Base-by-base conservation (phyloP, 2,113 vertebrate species). In the Stegostoma tigrinum region DNA sequence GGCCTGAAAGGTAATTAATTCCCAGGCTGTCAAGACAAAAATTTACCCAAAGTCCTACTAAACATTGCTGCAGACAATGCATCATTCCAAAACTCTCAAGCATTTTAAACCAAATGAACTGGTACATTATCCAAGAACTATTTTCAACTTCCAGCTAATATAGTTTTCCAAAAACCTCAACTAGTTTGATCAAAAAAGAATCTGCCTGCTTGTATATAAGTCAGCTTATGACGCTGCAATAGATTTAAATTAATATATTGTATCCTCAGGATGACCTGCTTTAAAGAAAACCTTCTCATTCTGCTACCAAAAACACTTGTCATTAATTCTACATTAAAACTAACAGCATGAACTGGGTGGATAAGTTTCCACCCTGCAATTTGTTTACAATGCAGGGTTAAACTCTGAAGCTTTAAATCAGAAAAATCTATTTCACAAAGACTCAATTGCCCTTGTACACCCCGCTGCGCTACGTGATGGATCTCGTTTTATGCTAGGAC, bases 361-460 rank as follows among this genome's bases (percentile, higher is more conserved):
- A 23, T 24, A 94, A 19, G 42, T 70, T 70, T 94, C 48, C 67
- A 70, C 68, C 68, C 72, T 42, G 30, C 72, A 95, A 48, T 48
- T 52, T 70, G 48, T 95, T 95, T 72, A 95, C 42, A 52, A 95
- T 27, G 94, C 68, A 48, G 94, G 24, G 68, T 52, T 48, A 30
- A 19, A 72, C 42, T 12, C 68, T 52, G 42, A 30, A 48, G 42
- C 68, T 67, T 45, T 72, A 52, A 72, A 30, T 48, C 42, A 12
- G 61, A 42, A 95, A 72, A 95, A 95, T 52, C 94, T 95, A 95
- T 48, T 95, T 95, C 42, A 52, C 68, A 70, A 94, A 94, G 38
- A 70, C 93, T 70, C 93, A 70, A 45, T 70, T 17, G 67, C 68
- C 45, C 94, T 6, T 45, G 34, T 38, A 23, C 94, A 45, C 68